Percentiles rank a stretch among this genome's conserved stretches.
Evolutionary conservation across 2,113 vertebrate species (phyloP).

Genomic region (Salvator merianae): DNA sequence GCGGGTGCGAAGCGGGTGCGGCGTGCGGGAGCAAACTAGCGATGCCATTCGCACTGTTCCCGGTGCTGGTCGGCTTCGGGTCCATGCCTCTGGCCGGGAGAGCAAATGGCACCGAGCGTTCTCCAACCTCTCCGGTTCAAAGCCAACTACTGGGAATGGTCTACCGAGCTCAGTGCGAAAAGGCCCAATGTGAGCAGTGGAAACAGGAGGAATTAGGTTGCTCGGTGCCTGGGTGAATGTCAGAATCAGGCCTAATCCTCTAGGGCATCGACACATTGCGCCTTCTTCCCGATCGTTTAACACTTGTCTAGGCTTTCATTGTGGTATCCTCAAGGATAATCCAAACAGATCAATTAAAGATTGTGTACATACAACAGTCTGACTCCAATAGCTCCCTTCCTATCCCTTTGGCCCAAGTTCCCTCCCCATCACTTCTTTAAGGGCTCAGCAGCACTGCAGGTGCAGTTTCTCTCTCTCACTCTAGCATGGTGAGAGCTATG

Average conservation of each 20-base stretch:
- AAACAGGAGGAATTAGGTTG: background rate
- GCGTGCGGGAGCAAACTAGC: too few species aligned
- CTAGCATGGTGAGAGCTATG: slow-evolving; percentile 84
- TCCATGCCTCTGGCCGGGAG: too few species aligned
- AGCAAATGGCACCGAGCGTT: too few species aligned
- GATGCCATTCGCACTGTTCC: too few species aligned
- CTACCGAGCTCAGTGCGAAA: too few species aligned
- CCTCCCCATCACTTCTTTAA: slow-evolving; percentile 56
- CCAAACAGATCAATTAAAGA: slow-evolving; percentile 78
- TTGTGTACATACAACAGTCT: slow-evolving; percentile 41
- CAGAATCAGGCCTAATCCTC: background rate
- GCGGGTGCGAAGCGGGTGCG: too few species aligned
- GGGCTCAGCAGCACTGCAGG: slow-evolving; percentile 80
- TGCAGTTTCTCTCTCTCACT: slow-evolving; percentile 86
- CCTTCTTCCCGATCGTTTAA: slow-evolving; percentile 44
- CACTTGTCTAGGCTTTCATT: slow-evolving; percentile 63
- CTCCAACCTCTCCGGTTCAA: too few species aligned
- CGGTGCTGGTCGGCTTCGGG: too few species aligned
- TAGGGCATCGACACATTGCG: background rate
- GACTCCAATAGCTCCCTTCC: slow-evolving; percentile 33
- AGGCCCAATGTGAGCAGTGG: background rate
- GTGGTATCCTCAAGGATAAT: slow-evolving; percentile 57
- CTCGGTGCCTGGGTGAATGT: background rate
- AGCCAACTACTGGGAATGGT: too few species aligned
- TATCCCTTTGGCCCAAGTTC: slow-evolving; percentile 12